Conservation (phyloP, 2,888 invertebrate species). For the Andrena minutula region DNA sequence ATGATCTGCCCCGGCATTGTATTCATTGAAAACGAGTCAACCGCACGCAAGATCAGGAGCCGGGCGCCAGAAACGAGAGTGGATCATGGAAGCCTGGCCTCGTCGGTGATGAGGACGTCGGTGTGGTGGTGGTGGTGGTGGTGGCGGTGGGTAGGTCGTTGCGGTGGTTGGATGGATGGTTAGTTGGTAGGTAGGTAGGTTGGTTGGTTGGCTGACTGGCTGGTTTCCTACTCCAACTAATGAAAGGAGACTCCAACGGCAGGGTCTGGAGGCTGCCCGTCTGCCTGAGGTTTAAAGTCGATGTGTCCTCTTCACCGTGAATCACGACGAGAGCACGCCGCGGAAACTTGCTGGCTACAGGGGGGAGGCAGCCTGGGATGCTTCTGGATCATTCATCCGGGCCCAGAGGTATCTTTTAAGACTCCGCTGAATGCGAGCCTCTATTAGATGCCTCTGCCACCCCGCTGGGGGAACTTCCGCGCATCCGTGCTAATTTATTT, state of each 20-base stretch:
- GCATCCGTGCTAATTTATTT: conserved; percentile 22
- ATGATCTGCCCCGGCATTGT: conserved; percentile 84
- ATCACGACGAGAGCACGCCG: conserved; percentile 55
- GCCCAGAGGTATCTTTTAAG: conserved; percentile 68
- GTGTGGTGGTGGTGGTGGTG: conserved; percentile 58
- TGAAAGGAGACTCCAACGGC: conserved; percentile 83
- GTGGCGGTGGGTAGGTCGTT: conserved; percentile 71
- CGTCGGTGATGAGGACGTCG: conserved; percentile 67
- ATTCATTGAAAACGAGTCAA: conserved; percentile 85
- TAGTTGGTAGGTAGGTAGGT: conserved; percentile 78
- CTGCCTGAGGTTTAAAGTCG: conserved; percentile 82
- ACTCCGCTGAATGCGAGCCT: conserved; percentile 37
- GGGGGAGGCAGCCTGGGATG: neutral
- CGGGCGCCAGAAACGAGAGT: conserved; percentile 78
- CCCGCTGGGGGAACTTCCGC: conserved; percentile 12
- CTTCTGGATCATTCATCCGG: conserved; percentile 48
- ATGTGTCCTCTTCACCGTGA: conserved; percentile 80
- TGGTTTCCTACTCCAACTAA: conserved; percentile 83
- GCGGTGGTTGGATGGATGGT: conserved; percentile 78
- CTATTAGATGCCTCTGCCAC: conserved; percentile 13
- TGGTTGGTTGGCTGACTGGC: conserved; percentile 77
- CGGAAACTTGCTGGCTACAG: conserved; percentile 19
- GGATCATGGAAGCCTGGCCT: conserved; percentile 77
- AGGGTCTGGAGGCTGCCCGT: conserved; percentile 76
- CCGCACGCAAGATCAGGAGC: conserved; percentile 84